Base-by-base conservation (phyloP, 2,888 invertebrate species). In the Neoaliturus tenellus region DNA sequence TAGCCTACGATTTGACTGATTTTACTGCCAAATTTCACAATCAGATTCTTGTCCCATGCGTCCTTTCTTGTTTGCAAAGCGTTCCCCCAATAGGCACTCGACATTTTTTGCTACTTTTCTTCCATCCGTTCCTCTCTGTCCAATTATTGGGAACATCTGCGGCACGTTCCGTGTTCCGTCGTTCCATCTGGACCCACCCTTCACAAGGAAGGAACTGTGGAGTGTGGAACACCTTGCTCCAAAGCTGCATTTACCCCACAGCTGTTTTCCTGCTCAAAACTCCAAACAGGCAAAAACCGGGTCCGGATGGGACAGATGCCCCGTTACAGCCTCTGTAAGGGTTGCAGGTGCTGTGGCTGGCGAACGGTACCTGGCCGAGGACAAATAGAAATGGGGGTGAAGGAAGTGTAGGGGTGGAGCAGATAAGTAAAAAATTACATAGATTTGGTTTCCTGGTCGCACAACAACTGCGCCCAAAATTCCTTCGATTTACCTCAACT, bases 291-390 rank as follows among this genome's bases (percentile, higher is more conserved):
- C 4, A 55, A 55, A 55, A 55, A 17, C 62, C 28, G 28, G 62
- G 62, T 51, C 51, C 62, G 62, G 62, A 28, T 28, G 62, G 28
- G 62, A 31, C 62, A 62, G 62, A 62, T 62, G 62, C 28, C 62
- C 62, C 62, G 62, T 62, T 62, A 62, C 28, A 1, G 51, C 12
- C 12, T 12, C 17, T 23, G 62, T 62, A 62, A 31, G 62, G 62
- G 62, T 28, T 62, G 62, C 62, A 62, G 62, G 62, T 62, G 62
- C 62, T 12, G 31, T 4, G 55, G 23, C 23, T 14, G n/a, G 23
- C 23, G 1, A 62, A 31, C 62, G 62, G 62, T 62, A 28, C 31
- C 62, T 44, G 44, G 44, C 17, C 44, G 12, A 44, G n/a, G n/a
- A 44, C 44, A 44, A 35, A 44, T 17, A 17, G 4, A 44, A 17